phyloP scores from a whole-genome alignment of 2,888 invertebrate species.

The Dasypolia templi region DNA sequence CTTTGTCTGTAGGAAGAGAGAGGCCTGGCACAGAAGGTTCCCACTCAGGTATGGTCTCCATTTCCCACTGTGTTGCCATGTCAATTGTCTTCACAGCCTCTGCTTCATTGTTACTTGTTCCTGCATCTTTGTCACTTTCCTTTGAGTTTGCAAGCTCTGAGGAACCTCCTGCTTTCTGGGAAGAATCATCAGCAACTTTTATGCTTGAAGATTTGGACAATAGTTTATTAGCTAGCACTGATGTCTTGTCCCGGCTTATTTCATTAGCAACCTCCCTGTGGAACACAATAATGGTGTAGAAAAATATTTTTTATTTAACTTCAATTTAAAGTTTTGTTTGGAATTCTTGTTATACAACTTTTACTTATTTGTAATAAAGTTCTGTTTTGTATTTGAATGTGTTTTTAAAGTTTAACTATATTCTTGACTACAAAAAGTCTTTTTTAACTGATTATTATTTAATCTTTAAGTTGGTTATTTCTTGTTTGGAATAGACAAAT shows the following conservation, averaged over 20 bases:
- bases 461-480: not conserved
- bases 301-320: not conserved
- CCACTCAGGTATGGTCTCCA: conserved; percentile 79
- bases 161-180: conserved; percentile 47
- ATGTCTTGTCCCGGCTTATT: conserved; percentile 83
- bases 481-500: not conserved
- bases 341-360: not conserved
- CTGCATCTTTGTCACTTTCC: conserved; percentile 57
- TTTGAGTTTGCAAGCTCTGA: conserved; percentile 53
- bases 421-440: not conserved
- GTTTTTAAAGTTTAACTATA: not conserved
- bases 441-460: too few relatives aligned
- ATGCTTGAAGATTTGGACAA: conserved; percentile 64
- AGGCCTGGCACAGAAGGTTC: conserved; percentile 78
- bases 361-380: not conserved
- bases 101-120: conserved; percentile 51
- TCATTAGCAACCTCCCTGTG: conserved; percentile 85
- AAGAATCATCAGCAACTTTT: conserved; percentile 62
- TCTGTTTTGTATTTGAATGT: not conserved
- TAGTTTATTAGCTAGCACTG: conserved; percentile 72
- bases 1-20: conserved; percentile 75
- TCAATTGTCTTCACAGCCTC: conserved; percentile 72
- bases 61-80: conserved; percentile 85
- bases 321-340: not conserved
- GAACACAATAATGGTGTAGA: conserved; percentile 33